Base-by-base conservation (phyloP, 2,113 vertebrate species). In the Pituophis catenifer region DNA sequence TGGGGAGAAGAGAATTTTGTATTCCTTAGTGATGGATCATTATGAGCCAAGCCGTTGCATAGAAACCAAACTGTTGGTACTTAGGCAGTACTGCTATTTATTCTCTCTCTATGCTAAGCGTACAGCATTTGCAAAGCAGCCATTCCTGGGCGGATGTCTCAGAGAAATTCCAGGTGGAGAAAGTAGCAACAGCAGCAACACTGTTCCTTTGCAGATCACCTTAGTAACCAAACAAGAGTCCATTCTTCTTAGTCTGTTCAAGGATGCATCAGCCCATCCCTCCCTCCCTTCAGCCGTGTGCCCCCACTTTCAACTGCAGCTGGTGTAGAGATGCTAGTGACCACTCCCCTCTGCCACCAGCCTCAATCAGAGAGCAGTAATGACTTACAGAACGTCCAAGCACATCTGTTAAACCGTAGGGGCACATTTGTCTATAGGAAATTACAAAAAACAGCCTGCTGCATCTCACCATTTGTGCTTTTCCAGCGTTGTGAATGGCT, bases 211-310 rank as follows among this genome's bases (percentile, higher is more conserved):
- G 92, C 89, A 90, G 81, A 90, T 93, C 89, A 65, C 92, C 92
- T 29, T 93, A 93, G 92, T 90, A 93, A 93, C 92, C 89, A 90
- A 93, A 90, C 89, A 90, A 81, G 55, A 65, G 57, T 29, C n/a
- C 24, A 86, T 55, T 59, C 50, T 55, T 91, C 90, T 89, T 54
- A 53, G 21, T 86, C 65, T 57, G 17, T 85, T 86, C 44, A 11
- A 58, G 93, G 90, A 89, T 55, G 90, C 93, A 91, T 62, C n/a
- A 54, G n/a, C 26, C 33, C 65, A 53, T 86, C 90, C 65, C 55
- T 90, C 10, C n/a, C 87, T 55, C 75, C 50, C 24, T 38, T 15
- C 50, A 54, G 65, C 93, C 53, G 0, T 29, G 38, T 88, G 3
- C 23, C 90, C 75, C 55, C 90, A 33, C 24, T 65, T 57, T 91